These are phyloP conservation scores for Oryzias dopingdopingensis DNA, from an alignment of 2,797 vertebrate genomes.

Conservation along the genomic window DNA sequence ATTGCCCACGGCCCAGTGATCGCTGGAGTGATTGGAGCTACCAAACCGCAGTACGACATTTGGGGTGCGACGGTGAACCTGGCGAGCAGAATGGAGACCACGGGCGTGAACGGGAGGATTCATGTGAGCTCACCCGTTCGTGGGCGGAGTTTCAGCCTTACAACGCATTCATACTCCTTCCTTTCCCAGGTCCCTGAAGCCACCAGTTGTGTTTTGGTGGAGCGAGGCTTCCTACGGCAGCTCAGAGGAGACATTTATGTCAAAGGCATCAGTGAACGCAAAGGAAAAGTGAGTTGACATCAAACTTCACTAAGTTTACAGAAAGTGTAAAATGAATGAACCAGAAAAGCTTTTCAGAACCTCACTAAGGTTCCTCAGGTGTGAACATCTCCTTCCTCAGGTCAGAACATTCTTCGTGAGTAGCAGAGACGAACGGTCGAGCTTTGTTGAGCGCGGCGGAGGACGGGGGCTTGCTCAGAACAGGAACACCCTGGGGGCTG, in stretches of 20 bases:
- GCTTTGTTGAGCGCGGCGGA: slow-evolving; percentile 35
- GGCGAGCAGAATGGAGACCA: slow-evolving; percentile 76
- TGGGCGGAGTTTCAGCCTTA: not conserved
- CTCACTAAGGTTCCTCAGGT: no score
- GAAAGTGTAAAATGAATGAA: not conserved
- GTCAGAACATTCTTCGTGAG: slow-evolving; percentile 43
- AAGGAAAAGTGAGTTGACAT: slow-evolving; percentile 32
- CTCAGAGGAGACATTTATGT: slow-evolving; percentile 47
- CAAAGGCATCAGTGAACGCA: slow-evolving; percentile 52
- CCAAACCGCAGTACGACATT: slow-evolving; percentile 78
- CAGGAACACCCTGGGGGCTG: slow-evolving; percentile 55
- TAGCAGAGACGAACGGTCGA: slow-evolving; percentile 34
- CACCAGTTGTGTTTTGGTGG: slow-evolving; percentile 50
- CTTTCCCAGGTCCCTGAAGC: slow-evolving; percentile 42
- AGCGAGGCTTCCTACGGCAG: slow-evolving; percentile 49
- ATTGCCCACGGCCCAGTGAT: slow-evolving; percentile 69
- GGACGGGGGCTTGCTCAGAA: slow-evolving; percentile 37
- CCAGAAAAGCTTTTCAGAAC: no score
- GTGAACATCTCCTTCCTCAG: slow-evolving; percentile 5
- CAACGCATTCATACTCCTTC: not conserved
- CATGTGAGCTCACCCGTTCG: slow-evolving; percentile 52
- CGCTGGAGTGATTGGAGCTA: slow-evolving; percentile 71
- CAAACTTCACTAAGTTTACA: no score
- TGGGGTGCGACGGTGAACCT: slow-evolving; percentile 75
- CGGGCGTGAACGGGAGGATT: slow-evolving; percentile 65